A percentile compares a stretch with the other conserved stretches of the same genome.
Evolutionary conservation across 2,888 invertebrate species (phyloP).

Genomic region (Sympetrum striolatum): DNA sequence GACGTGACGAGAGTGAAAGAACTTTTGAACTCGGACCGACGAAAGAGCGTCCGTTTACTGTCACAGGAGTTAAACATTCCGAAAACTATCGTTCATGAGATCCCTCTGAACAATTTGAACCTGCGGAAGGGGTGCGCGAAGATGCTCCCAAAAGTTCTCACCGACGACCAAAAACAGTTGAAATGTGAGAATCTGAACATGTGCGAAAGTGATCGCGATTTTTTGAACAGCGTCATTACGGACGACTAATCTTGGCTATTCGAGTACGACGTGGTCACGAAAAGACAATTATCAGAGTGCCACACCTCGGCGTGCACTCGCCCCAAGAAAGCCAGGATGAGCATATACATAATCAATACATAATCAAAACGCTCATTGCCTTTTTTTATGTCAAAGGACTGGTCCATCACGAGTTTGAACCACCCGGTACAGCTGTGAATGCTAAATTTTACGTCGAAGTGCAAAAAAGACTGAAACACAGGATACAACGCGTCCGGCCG

Average conservation of each 20-base stretch:
- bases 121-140: background rate
- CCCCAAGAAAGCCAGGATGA: constrained; percentile 48
- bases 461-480: no score
- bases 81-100: background rate
- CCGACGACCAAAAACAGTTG: no score
- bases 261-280: no score
- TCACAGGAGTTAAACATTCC: background rate
- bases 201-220: no score
- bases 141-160: background rate
- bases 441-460: constrained; percentile 48
- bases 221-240: no score
- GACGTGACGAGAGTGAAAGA: no score
- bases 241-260: no score
- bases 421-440: constrained; percentile 49
- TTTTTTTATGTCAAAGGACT: constrained; percentile 48
- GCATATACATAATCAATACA: constrained; percentile 48
- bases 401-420: constrained; percentile 50
- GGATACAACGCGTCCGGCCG: background rate
- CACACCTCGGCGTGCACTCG: no score
- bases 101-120: background rate
- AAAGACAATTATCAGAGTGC: no score
- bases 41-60: no score
- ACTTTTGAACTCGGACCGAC: no score
- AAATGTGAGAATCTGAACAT: no score
- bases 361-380: constrained; percentile 49